Base-by-base conservation (phyloP, 1,140 invertebrate species). In the Eufriesea mexicana region DNA sequence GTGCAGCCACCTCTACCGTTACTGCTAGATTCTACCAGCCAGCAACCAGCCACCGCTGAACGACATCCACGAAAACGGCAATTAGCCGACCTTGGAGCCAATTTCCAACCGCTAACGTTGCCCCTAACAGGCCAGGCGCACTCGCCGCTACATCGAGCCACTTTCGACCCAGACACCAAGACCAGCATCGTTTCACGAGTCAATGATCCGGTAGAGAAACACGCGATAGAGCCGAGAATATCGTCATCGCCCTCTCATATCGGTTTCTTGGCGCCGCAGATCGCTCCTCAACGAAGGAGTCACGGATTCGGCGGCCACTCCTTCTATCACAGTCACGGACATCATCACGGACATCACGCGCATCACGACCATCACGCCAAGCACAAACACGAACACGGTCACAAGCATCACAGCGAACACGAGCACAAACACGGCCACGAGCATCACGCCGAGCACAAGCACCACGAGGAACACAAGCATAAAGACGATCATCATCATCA, bases 61-160 rank as follows among this genome's bases (percentile, higher is more conserved):
- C n/a, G 75, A 67, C 89, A 87, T 57, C 89, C 88, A 14, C 86
- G 90, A 47, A 92, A 92, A 85, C 88, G 91, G 72, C 90, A 92
- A 79, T 84, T 91, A 57, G 55, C 47, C 16, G 82, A 90, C 79
- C 66, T 86, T 61, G 84, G 71, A 6, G 57, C 73, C 45, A 82
- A 75, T 84, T 89, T 85, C 70, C 72, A 81, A 45, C 71, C 74
- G 51, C 59, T 75, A 49, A 68, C 70, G 71, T 79, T 70, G 66
- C 70, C 64, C 57, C 55, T 86, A 59, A 85, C 25, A 49, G 76
- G n/a, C 55, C 79, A 67, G 25, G 61, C 57, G 14, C 77, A 49
- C 12, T 20, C 42, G 54, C 62, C 62, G 25, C 35, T 78, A 12
- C 70, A 73, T 35, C 25, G 47, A 16, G 49, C 81, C 9, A 83